Conservation (phyloP, 2,888 invertebrate species). For the Drosophila fulvimacula region DNA sequence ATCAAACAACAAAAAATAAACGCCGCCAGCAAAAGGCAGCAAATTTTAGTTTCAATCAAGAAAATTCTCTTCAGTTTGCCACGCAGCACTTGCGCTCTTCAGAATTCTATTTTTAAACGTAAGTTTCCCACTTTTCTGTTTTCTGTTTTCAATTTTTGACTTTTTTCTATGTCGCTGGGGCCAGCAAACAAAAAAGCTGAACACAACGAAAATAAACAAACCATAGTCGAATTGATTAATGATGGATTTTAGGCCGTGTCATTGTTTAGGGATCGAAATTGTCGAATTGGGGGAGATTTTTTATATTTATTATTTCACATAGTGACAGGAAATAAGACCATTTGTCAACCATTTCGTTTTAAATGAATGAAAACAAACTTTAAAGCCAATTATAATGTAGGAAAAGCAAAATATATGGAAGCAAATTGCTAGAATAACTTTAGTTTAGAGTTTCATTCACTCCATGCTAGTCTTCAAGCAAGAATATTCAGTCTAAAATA, state of each 20-base stretch:
- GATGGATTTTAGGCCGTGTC: slow-evolving; percentile 37
- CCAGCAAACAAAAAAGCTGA: slow-evolving; percentile 37
- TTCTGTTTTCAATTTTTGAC: neutral
- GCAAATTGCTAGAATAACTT: neutral
- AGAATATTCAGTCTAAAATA: no score
- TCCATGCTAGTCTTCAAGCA: no score
- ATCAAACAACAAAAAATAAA: slow-evolving; percentile 11
- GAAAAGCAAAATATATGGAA: neutral
- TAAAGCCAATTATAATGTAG: neutral
- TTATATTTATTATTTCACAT: slow-evolving; percentile 16
- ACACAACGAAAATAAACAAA: slow-evolving; percentile 62
- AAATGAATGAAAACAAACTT: neutral
- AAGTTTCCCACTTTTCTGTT: slow-evolving; percentile 52
- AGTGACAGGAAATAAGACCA: neutral
- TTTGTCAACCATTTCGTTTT: slow-evolving; percentile 13
- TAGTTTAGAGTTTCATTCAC: no score
- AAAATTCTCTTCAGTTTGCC: slow-evolving; percentile 38
- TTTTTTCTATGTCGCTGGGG: slow-evolving; percentile 31
- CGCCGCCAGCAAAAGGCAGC: slow-evolving; percentile 28
- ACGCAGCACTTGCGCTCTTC: slow-evolving; percentile 34
- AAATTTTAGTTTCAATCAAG: slow-evolving; percentile 20
- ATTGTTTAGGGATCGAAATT: slow-evolving; percentile 39
- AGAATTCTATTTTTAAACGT: slow-evolving; percentile 55
- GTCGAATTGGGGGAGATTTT: slow-evolving; percentile 17
- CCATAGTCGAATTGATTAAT: slow-evolving; percentile 66